Evolutionary conservation across 2,888 invertebrate genomes (phyloP).

Genomic region (Caenorhabditis parvicauda): DNA sequence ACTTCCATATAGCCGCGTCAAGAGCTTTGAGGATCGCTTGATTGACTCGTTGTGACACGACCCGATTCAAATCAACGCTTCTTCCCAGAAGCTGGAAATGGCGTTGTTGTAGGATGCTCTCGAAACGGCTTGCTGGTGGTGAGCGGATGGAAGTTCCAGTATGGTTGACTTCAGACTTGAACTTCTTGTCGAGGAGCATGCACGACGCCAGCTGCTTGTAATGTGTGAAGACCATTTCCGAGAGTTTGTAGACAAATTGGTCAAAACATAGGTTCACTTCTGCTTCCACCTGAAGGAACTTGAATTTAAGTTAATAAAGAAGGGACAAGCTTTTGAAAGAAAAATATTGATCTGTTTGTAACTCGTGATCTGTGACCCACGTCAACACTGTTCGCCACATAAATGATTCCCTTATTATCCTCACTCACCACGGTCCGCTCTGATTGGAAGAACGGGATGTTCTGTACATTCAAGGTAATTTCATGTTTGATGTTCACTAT

Average conservation of each 20-base stretch:
- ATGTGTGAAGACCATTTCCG: slow-evolving; percentile 94
- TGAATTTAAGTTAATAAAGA: neutral
- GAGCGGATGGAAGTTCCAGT: slow-evolving; percentile 82
- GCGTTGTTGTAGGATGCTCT: slow-evolving; percentile 86
- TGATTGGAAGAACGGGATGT: too few species aligned
- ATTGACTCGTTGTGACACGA: slow-evolving; percentile 91
- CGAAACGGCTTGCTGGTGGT: slow-evolving; percentile 87
- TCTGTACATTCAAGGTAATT: too few species aligned
- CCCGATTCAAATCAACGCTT: slow-evolving; percentile 88
- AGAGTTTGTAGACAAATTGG: slow-evolving; percentile 96
- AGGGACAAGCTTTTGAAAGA: neutral
- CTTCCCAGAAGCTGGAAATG: slow-evolving; percentile 86
- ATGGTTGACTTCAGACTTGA: slow-evolving; percentile 87
- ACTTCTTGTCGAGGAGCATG: slow-evolving; percentile 92
- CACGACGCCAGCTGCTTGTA: slow-evolving; percentile 94
- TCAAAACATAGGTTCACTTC: slow-evolving; percentile 94
- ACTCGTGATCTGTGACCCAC: too few species aligned
- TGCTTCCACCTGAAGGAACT: slow-evolving; percentile 55
- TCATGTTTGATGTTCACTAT: too few species aligned
- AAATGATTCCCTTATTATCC: too few species aligned
- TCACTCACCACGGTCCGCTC: too few species aligned
- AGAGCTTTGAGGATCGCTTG: slow-evolving; percentile 91
- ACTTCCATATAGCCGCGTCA: slow-evolving; percentile 90
- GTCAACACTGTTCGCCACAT: too few species aligned
- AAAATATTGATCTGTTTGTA: too few species aligned